Conservation (phyloP, 2,797 vertebrate genomes). For the Meda fulgida region DNA sequence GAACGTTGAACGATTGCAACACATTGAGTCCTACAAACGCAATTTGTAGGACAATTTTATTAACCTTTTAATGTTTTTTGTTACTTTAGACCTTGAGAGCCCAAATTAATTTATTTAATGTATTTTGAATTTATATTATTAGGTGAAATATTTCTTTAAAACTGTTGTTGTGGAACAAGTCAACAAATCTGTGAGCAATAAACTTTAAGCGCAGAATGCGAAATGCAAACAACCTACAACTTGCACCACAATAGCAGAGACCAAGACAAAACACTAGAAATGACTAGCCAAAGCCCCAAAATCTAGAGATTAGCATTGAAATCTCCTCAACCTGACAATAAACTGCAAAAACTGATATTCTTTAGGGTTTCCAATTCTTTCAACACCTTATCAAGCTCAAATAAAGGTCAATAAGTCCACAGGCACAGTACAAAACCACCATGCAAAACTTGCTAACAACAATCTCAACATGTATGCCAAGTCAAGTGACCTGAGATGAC, state of each 20-base stretch:
- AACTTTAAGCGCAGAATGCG: not conserved
- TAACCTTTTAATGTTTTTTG: not conserved
- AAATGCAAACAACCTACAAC: slow-evolving; percentile 13
- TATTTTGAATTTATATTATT: not conserved
- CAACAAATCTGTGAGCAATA: not conserved
- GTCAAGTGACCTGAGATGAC: slow-evolving; percentile 10
- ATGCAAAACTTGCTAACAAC: not conserved
- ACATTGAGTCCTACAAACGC: not conserved
- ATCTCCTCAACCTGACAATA: not conserved
- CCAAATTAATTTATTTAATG: not conserved
- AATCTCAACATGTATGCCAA: slow-evolving; percentile 32
- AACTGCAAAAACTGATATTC: slow-evolving; percentile 31
- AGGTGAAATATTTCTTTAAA: not conserved
- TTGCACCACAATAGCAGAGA: not conserved
- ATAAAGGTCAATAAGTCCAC: slow-evolving; percentile 52
- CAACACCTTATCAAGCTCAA: slow-evolving; percentile 63
- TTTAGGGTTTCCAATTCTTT: slow-evolving; percentile 52
- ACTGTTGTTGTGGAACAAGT: not conserved
- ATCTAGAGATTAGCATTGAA: not conserved
- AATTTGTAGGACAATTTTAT: too few relatives aligned
- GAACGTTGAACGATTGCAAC: not conserved
- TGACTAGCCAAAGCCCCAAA: not conserved
- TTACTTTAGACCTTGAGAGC: not conserved
- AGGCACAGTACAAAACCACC: slow-evolving; percentile 7
- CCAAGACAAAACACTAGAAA: not conserved